Evolutionary conservation across 2,797 vertebrate genomes (phyloP), one percentile per base, ranked within the genome.

Genomic region (Mus caroli): DNA sequence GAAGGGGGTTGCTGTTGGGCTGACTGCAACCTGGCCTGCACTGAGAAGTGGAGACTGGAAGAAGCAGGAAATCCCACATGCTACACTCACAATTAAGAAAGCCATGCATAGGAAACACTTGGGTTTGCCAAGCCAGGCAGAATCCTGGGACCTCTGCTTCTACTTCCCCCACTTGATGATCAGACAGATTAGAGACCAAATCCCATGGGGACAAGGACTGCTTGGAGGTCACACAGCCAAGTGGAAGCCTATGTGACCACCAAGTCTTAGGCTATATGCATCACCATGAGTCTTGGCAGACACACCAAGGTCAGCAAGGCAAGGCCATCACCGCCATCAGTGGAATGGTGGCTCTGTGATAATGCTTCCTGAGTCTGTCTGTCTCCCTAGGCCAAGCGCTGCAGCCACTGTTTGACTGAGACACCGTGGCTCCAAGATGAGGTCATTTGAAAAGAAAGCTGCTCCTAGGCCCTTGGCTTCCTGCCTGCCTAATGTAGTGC

Each of bases 1-100:
- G 24, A 0, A 50, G 0, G 2, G 91, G 46, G 11, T 14, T 75
- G 31, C 14, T 14, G 3, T 71, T 3, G 1, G 62, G 69, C 28
- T 52, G 15, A n/a, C 56, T 7, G 2, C 3, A 26, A 20, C 26
- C 62, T 58, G 20, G 15, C 37, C 34, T 11, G 5, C 4, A 22
- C 24, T 28, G 58, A 92, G 80, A 87, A 34, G 79, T 52, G 24
- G 60, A 19, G 14, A 64, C 1, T 5, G 14, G 15, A 31, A 73
- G 52, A 79, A 77, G 76, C 6, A 0, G 0, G 80, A 52, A n/a
- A 20, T 24, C 60, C 26, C 8, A 67, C 73, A 19, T 40, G 50
- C 54, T 40, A 11, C n/a, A 69, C 20, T 13, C 0, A 2, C 8
- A 22, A 34, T 71, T 34, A 37, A 58, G 67, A 92, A 91, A 73